A percentile compares a stretch with the other conserved stretches of the same genome.
These are phyloP conservation scores for Temnothorax unifasciatus DNA, from an alignment of 2,888 invertebrate genomes.

Conservation along the genomic window DNA sequence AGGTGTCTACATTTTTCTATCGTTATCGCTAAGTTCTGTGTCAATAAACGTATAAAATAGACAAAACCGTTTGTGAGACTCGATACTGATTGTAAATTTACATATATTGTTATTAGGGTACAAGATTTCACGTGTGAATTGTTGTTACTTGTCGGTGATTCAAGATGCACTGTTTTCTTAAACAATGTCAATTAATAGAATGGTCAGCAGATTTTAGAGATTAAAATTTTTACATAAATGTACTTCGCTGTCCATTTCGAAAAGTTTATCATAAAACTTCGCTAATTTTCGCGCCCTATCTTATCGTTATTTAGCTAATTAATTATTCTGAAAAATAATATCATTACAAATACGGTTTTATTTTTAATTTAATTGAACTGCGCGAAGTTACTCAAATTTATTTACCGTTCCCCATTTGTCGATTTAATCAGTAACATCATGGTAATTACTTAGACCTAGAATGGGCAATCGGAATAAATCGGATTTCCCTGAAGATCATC, in stretches of 20 bases:
- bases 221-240: too few species aligned
- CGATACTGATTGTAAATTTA: neutral
- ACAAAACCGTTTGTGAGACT: neutral
- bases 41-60: neutral
- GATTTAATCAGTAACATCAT: neutral
- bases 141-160: neutral
- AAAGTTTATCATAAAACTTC: neutral
- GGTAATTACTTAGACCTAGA: slow-evolving; percentile 20
- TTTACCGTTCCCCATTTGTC: neutral
- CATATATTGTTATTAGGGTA: neutral
- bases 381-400: neutral
- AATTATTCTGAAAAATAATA: neutral
- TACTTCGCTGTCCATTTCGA: too few species aligned
- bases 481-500: slow-evolving; percentile 13
- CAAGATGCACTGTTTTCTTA: neutral
- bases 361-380: neutral
- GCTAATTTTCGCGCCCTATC: neutral
- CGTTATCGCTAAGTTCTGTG: neutral
- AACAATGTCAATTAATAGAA: neutral
- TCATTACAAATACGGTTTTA: neutral
- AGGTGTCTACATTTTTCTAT: slow-evolving; percentile 20
- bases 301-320: neutral
- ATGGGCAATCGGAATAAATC: slow-evolving; percentile 50
- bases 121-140: neutral
- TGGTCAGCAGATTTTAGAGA: too few species aligned